phyloP scores from a whole-genome alignment of 2,113 vertebrate genomes.

The Datnioides undecimradiatus region DNA sequence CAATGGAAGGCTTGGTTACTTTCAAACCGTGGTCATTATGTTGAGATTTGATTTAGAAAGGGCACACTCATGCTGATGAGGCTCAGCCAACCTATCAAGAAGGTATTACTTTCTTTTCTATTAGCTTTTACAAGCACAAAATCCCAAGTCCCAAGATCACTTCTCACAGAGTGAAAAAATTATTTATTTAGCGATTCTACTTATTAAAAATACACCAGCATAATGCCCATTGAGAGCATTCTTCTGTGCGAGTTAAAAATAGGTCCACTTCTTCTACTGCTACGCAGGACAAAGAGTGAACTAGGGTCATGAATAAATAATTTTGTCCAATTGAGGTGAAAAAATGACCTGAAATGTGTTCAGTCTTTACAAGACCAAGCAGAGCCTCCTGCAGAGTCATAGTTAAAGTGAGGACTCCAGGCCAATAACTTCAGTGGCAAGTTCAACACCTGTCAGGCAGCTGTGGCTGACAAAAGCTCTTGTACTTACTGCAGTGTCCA shows the following conservation, averaged over 20 bases:
- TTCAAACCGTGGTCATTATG: not conserved
- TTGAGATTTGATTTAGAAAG: conserved; percentile 12
- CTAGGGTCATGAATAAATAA: conserved; percentile 57
- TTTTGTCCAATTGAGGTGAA: conserved; percentile 34
- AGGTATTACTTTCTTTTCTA: not conserved
- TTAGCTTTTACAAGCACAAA: not conserved
- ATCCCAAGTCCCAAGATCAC: not conserved
- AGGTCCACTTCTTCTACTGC: not conserved
- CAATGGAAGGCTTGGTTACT: not conserved
- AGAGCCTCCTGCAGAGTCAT: conserved; percentile 8
- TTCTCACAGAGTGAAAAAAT: not conserved
- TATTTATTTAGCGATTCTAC: not conserved
- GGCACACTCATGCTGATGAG: not conserved
- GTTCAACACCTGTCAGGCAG: not conserved
- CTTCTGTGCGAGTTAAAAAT: conserved; percentile 43
- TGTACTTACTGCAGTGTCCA: not conserved
- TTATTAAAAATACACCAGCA: conserved; percentile 15
- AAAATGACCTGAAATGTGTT: conserved; percentile 5
- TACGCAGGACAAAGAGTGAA: conserved; percentile 40
- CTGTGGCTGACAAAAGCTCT: conserved; percentile 3
- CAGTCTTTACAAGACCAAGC: conserved; percentile 4
- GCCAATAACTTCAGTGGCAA: not conserved
- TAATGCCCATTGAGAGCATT: not conserved
- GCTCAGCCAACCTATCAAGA: not conserved
- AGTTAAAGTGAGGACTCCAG: not conserved